Percentiles rank a stretch among this genome's conserved stretches.
These are phyloP conservation scores for Folsomia candida DNA, from an alignment of 2,888 invertebrate genomes.

Conservation along the genomic window DNA sequence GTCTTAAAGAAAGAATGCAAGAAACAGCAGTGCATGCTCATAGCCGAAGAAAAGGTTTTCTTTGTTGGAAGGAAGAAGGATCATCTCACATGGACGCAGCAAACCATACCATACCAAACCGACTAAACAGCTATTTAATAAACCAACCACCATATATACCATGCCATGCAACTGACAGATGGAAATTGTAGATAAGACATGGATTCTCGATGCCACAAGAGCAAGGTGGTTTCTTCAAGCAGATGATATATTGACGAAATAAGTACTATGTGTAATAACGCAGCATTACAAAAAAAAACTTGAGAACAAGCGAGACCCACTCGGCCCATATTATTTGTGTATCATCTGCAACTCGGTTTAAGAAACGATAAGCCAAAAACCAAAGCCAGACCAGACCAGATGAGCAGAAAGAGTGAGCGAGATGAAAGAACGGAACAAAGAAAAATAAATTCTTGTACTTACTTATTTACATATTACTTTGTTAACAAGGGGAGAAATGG, in stretches of 20 bases:
- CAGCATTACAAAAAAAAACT: not conserved
- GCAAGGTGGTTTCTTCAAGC: not conserved
- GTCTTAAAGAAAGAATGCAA: too few relatives aligned
- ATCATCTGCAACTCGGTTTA: not conserved
- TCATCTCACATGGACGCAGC: not conserved
- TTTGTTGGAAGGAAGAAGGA: not conserved
- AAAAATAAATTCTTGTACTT: too few relatives aligned
- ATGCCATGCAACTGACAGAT: not conserved
- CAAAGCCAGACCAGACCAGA: not conserved
- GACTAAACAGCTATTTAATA: not conserved
- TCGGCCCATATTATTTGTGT: not conserved
- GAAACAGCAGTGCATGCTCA: too few relatives aligned
- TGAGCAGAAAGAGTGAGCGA: not conserved
- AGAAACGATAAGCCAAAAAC: not conserved
- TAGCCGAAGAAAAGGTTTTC: not conserved
- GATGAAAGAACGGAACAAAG: not conserved
- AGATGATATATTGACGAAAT: not conserved
- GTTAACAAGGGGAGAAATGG: too few relatives aligned
- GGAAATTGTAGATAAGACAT: not conserved
- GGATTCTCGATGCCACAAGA: not conserved
- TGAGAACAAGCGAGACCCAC: not conserved
- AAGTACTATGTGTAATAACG: not conserved
- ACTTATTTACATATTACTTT: too few relatives aligned
- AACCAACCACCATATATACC: not conserved
- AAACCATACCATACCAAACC: not conserved